phyloP scores from a whole-genome alignment of 1,140 invertebrate genomes.

The Plodia interpunctella region DNA sequence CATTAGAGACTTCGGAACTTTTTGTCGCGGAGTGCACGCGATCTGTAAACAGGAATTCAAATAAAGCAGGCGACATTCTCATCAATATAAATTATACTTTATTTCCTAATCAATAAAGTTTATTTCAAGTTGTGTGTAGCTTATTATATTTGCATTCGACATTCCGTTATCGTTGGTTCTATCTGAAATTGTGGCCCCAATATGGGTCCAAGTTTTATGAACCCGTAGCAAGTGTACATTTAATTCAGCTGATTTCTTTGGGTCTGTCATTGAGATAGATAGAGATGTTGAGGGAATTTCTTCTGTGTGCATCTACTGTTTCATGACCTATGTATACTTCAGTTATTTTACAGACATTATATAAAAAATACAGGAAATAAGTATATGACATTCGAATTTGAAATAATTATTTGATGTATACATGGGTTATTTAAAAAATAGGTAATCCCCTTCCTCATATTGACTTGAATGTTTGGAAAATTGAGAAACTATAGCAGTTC shows the following conservation, averaged over 20 bases:
- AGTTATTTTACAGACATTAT: no score
- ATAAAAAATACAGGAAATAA: no score
- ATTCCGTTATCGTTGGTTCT: conserved; percentile 15
- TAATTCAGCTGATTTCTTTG: conserved; percentile 18
- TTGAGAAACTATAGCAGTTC: no score
- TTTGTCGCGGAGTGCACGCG: conserved; percentile 10
- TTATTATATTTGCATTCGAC: conserved; percentile 6
- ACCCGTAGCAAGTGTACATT: conserved; percentile 19
- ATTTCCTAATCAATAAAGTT: neutral
- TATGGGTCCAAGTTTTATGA: conserved; percentile 13
- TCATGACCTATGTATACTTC: neutral
- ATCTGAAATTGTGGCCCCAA: conserved; percentile 22
- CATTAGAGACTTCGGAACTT: conserved; percentile 10
- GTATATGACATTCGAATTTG: no score
- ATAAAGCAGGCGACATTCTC: neutral
- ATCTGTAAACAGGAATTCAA: neutral
- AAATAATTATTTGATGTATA: no score
- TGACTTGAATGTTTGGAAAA: no score
- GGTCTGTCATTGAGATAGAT: conserved; percentile 10
- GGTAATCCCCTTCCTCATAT: no score
- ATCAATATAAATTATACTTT: conserved; percentile 1
- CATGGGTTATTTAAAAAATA: no score
- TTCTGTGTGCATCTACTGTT: neutral
- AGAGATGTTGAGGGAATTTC: conserved; percentile 11
- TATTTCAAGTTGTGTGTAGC: neutral